A percentile compares a stretch with the other conserved stretches of the same genome.
These are phyloP conservation scores for Oryzias dopingdopingensis DNA, from an alignment of 2,797 vertebrate genomes.

Conservation along the genomic window DNA sequence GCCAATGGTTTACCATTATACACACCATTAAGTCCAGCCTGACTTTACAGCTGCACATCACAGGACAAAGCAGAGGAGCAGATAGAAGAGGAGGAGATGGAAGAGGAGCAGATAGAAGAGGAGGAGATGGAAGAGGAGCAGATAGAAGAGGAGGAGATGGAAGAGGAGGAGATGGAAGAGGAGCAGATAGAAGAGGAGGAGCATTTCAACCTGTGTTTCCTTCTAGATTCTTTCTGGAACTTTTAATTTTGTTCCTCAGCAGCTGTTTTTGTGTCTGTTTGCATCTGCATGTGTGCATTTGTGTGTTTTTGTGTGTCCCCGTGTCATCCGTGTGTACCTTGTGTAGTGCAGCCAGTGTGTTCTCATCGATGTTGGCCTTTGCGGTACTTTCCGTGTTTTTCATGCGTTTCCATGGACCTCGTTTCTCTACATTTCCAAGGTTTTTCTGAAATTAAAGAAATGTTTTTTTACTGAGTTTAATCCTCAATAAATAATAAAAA, in stretches of 20 bases:
- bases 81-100: neutral
- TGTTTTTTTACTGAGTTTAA: neutral
- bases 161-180: neutral
- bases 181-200: constrained; percentile 8
- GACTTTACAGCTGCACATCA: constrained; percentile 58
- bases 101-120: constrained; percentile 4
- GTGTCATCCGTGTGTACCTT: constrained; percentile 64
- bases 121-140: neutral
- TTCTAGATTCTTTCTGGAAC: constrained; percentile 5
- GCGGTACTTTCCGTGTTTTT: constrained; percentile 49
- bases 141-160: no score
- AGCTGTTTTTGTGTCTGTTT: no score
- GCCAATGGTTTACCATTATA: constrained; percentile 66
- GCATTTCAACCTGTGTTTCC: constrained; percentile 16
- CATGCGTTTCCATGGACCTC: constrained; percentile 69
- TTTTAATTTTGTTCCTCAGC: neutral
- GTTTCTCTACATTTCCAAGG: constrained; percentile 40
- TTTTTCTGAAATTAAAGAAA: constrained; percentile 46
- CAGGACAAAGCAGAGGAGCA: neutral
- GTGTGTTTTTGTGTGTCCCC: neutral
- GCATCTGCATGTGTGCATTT: no score
- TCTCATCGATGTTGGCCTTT: constrained; percentile 53
- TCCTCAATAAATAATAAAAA: neutral
- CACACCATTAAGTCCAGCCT: constrained; percentile 72
- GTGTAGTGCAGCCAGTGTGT: constrained; percentile 72